phyloP scores from a whole-genome alignment of 2,113 vertebrate genomes.

The Ctenodactylus gundi region DNA sequence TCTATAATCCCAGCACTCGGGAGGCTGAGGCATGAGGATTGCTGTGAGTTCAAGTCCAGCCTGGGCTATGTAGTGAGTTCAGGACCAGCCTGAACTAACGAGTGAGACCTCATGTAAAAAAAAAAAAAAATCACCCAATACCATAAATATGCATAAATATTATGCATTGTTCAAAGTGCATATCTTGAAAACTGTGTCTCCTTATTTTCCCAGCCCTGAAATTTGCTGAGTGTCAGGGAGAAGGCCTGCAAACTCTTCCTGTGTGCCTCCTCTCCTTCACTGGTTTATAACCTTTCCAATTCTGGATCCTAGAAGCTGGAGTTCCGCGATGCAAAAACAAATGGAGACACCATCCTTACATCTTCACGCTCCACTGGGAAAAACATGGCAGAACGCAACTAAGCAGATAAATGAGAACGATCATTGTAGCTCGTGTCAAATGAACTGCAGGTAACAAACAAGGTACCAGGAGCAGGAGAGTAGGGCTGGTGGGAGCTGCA shows the following conservation, averaged over 20 bases:
- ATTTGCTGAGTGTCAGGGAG: not conserved
- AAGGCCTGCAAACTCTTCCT: not conserved
- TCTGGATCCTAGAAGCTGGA: not conserved
- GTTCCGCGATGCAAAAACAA: not conserved
- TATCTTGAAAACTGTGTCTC: not conserved
- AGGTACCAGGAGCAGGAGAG: no score
- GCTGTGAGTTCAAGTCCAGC: no score
- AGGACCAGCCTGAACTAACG: no score
- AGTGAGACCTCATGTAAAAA: no score
- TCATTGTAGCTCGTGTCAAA: not conserved
- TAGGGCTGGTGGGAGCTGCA: rapidly evolving
- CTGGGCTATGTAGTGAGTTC: no score
- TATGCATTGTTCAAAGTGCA: not conserved
- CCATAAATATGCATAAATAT: no score
- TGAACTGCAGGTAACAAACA: not conserved
- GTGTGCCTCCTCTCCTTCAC: not conserved
- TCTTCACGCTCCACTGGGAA: not conserved
- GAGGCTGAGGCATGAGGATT: no score
- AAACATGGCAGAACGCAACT: not conserved
- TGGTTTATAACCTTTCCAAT: not conserved
- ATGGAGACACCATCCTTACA: not conserved
- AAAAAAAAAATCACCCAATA: no score
- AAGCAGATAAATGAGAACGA: no score
- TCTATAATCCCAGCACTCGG: no score
- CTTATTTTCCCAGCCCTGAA: not conserved